Base-by-base conservation (phyloP, 2,888 invertebrate species). In the Polia nebulosa region DNA sequence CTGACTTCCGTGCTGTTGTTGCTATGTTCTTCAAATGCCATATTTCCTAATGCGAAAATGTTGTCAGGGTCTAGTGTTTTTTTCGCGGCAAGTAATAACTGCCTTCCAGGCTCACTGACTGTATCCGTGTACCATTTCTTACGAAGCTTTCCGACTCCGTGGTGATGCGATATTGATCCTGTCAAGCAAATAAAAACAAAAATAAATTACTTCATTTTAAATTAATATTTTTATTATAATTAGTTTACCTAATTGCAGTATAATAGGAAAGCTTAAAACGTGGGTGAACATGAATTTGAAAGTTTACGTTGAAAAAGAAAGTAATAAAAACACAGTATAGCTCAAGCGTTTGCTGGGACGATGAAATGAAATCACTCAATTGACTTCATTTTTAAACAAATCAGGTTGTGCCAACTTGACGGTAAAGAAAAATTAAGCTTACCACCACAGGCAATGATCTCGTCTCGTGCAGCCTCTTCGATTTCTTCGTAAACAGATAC, bases 111-210 rank as follows among this genome's bases (percentile, higher is more conserved):
- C 25, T 97, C 96, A 11, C 99, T 99, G 3, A 99, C 98, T 0
- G 99, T 98, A 63, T 96, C 95, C 7, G 97, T 95, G 90, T 99
- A 98, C 98, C 99, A 99, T 85, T 97, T 97, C 82, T 97, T 97
- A 22, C 99, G 96, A 67, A 98, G 96, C 92, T 99, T 99, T 0
- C 99, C 99, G 17, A 99, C 97, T 0, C 99, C 99, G 90, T 99
- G 99, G 92, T 99, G 99, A 93, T 99, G 99, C 0, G 99, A 99
- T 82, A 99, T 96, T 79, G 99, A 99, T 25, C 97, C 97, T 96
- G 89, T 20, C 79, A 84, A 62, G 52, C 53, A 58, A 47, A 22
- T 5, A 7, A 20, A 63, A 39, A 70, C 17, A 25, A 45, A 22
- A 29, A 17, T 47, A 9, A 29, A 4, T 27, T 9, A 17, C 2